Evolutionary conservation across 92 coral and sea anemone species (phyloP), one percentile per base, ranked within the genome.

Genomic region (Palythoa grandiflora): DNA sequence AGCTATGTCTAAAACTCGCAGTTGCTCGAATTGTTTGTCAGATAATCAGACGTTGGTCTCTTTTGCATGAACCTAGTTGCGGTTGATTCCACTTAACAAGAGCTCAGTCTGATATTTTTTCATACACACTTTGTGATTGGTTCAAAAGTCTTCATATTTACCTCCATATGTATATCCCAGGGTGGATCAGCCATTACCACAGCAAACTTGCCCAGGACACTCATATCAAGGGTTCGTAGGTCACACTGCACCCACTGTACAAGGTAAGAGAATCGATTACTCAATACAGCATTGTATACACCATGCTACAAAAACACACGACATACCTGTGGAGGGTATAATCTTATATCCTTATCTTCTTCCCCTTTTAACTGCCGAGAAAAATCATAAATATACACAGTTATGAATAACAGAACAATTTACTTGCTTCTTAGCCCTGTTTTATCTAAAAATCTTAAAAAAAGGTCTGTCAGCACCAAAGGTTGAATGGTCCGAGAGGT

Each of bases 121-220:
- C 50, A 44, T 44, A 0, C 50, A 44, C 6, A 8, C 50, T 6
- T 1, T 11, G 19, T 3, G 20, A 13, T 2, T 3, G 68, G 38
- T 20, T 14, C 4, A 7, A 60, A 35, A 11, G 28, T 50, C 21
- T 38, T 15, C 3, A 40, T 10, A 12, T 5, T 50, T 89, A 97
- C 99, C 98, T 97, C 99, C 99, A 97, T 97, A 80, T 97, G 99
- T 21, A 97, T 97, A 60, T 97, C 99, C 99, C 99, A 97, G 0
- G 99, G 99, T 50, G 99, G 99, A 68, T 97, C 99, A 12, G 99
- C 99, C 99, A 97, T 97, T 38, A 97, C 98, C 11, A 97, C 99
- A 75, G 98, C 85, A 53, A 97, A 97, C 87, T 97, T 97, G 51
- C 99, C 99, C 65, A 97, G 80, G 10, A 97, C 97, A 16, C 75